Conservation (phyloP, 2,113 vertebrate genomes). For the Sander lucioperca region DNA sequence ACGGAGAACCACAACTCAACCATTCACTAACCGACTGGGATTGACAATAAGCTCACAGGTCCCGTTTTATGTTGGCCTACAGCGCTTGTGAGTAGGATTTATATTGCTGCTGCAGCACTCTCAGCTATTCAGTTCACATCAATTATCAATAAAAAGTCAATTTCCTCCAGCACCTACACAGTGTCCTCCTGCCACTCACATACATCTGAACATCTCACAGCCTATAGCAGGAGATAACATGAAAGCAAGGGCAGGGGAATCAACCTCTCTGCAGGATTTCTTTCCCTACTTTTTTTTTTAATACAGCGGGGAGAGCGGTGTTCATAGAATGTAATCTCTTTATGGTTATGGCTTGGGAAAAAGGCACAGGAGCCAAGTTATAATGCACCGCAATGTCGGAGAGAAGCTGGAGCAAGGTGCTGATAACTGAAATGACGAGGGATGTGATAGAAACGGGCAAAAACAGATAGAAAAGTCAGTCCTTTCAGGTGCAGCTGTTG, state of each 20-base stretch:
- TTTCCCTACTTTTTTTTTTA: background rate
- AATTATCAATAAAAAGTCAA: slow-evolving; percentile 63
- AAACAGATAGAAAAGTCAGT: slow-evolving; percentile 37
- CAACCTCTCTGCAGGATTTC: background rate
- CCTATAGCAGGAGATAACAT: slow-evolving; percentile 44
- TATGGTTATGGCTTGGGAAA: slow-evolving; percentile 40
- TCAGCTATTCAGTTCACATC: slow-evolving; percentile 60
- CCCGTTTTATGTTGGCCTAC: slow-evolving; percentile 16
- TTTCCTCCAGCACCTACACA: slow-evolving; percentile 14
- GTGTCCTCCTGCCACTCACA: slow-evolving; percentile 25
- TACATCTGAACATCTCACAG: slow-evolving; percentile 34
- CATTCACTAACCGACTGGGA: slow-evolving; percentile 25
- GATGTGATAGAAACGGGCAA: background rate
- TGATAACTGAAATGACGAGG: slow-evolving; percentile 59
- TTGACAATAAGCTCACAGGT: slow-evolving; percentile 29
- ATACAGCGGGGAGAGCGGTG: slow-evolving; percentile 35
- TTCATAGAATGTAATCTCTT: slow-evolving; percentile 64
- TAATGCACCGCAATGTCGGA: slow-evolving; percentile 38
- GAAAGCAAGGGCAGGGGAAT: slow-evolving; percentile 35
- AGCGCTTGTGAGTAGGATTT: slow-evolving; percentile 26
- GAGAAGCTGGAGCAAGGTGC: slow-evolving; percentile 24
- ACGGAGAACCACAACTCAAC: slow-evolving; percentile 27
- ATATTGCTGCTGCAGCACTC: slow-evolving; percentile 36
- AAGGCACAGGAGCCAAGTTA: slow-evolving; percentile 45
- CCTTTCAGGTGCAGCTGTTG: background rate